Base-by-base conservation (phyloP, 30 jellyfish, hydroid and myxozoan genomes). In the Aurelia coerulea region DNA sequence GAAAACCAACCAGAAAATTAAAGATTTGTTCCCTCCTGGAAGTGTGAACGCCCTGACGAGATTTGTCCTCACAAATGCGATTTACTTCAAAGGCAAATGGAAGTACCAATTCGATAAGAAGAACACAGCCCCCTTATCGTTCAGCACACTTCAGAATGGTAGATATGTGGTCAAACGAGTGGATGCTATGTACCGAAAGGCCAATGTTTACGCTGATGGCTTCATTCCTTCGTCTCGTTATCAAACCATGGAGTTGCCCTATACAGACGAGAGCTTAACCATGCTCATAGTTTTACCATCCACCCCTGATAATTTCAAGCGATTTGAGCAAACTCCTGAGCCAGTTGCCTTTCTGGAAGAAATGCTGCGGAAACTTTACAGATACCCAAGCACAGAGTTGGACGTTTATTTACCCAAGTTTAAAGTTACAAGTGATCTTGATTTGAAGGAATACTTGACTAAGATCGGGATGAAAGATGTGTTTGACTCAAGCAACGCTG, bases 31-130 rank as follows among this genome's bases (percentile, higher is more conserved):
- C 74, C 85, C 87, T 2, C 19, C 29, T 12, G 92, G 97, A 31
- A 80, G 79, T 34, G 60, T 89, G 81, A 46, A 19, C 29, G 64
- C 89, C 3, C 23, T 73, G 52, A 80, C 97, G 32, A 60, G 97
- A 69, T 81, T 89, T 29, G 87, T 89, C 39, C 41, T 89, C 14
- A 63, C 90, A 11, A 89, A 89, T 68, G 97, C 97, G 4, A 73
- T 89, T 39, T 89, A 88, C 67, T 89, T 89, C 90, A 89, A 89
- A 41, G 73, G 91, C 29, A 72, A 79, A 53, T 89, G 97, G 97
- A 80, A 72, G 65, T 49, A 39, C 67, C 80, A 52, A 37, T 89
- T 89, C 73, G 86, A 89, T 3, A 65, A 79, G 51, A 73, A 65
- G 54, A 2, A 35, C 73, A 89, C 97, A 7, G 10, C 32, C 7